These are phyloP conservation scores for Acheta domesticus DNA, from an alignment of 2,888 invertebrate species.

Conservation along the genomic window DNA sequence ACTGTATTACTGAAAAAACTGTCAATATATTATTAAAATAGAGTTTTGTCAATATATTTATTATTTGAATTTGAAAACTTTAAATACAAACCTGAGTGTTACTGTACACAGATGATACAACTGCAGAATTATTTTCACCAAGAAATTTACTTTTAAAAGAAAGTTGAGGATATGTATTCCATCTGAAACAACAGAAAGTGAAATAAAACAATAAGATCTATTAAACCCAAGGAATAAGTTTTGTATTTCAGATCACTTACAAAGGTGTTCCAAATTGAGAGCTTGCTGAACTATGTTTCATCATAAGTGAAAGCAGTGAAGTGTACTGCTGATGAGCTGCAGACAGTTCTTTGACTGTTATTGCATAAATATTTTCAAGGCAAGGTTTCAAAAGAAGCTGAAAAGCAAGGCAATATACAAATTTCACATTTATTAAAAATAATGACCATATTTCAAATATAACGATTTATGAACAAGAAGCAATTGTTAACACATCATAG, in stretches of 20 bases:
- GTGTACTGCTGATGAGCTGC: constrained; percentile 27
- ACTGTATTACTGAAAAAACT: too few relatives aligned
- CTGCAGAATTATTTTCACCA: neutral
- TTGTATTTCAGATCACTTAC: neutral
- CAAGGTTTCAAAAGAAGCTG: constrained; percentile 22
- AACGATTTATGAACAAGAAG: too few relatives aligned
- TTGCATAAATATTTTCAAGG: constrained; percentile 21
- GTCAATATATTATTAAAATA: too few relatives aligned
- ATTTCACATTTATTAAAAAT: too few relatives aligned
- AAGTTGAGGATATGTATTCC: constrained; percentile 19
- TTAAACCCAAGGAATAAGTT: neutral
- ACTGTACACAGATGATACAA: neutral
- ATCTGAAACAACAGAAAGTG: constrained; percentile 22
- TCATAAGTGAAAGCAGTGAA: constrained; percentile 20
- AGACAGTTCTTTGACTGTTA: constrained; percentile 20
- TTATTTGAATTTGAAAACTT: too few relatives aligned
- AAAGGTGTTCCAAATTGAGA: neutral
- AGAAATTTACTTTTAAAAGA: neutral
- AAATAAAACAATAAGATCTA: neutral
- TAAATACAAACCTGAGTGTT: neutral
- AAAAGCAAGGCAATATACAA: neutral
- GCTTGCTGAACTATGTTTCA: constrained; percentile 18
- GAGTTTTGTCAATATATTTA: too few relatives aligned
- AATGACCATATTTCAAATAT: too few relatives aligned
- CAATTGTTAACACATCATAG: too few relatives aligned